These are phyloP conservation scores for Spodoptera littoralis DNA, from an alignment of 2,888 invertebrate species.

Conservation along the genomic window DNA sequence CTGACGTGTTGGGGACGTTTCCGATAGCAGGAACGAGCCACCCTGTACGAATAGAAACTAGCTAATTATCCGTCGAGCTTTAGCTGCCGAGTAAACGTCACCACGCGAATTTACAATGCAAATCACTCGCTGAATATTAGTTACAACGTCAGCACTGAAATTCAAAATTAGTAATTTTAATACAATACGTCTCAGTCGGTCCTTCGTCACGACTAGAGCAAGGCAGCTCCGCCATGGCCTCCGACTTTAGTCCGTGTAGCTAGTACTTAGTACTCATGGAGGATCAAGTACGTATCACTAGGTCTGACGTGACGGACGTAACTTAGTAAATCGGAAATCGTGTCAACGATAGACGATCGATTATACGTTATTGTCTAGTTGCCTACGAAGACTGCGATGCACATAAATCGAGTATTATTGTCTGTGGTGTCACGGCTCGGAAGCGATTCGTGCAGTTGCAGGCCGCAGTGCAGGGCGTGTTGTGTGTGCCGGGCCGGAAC, in stretches of 20 bases:
- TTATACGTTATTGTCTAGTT: conserved; percentile 75
- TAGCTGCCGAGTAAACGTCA: conserved; percentile 82
- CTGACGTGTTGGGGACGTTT: conserved; percentile 76
- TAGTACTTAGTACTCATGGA: conserved; percentile 77
- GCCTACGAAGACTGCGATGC: conserved; percentile 78
- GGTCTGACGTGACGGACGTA: conserved; percentile 63
- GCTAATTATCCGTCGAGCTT: conserved; percentile 88
- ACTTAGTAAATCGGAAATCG: conserved; percentile 66
- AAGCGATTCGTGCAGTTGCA: conserved; percentile 79
- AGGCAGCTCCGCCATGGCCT: conserved; percentile 81
- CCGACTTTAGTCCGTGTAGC: conserved; percentile 65
- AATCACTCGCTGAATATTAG: conserved; percentile 87
- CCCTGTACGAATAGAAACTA: conserved; percentile 85
- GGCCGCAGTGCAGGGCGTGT: conserved; percentile 74
- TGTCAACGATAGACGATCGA: conserved; percentile 77
- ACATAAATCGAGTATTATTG: conserved; percentile 79
- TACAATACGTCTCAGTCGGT: conserved; percentile 86
- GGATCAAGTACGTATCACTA: conserved; percentile 83
- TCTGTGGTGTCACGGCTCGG: conserved; percentile 79
- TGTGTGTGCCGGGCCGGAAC: conserved; percentile 66
- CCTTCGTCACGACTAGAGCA: conserved; percentile 82
- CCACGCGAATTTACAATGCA: conserved; percentile 87
- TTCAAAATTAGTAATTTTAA: conserved; percentile 88
- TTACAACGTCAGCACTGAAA: conserved; percentile 85
- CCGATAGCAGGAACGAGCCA: conserved; percentile 69